Evolutionary conservation across 1,140 invertebrate species (phyloP), one percentile per base, ranked within the genome.

Genomic region (Mylabris phalerata): DNA sequence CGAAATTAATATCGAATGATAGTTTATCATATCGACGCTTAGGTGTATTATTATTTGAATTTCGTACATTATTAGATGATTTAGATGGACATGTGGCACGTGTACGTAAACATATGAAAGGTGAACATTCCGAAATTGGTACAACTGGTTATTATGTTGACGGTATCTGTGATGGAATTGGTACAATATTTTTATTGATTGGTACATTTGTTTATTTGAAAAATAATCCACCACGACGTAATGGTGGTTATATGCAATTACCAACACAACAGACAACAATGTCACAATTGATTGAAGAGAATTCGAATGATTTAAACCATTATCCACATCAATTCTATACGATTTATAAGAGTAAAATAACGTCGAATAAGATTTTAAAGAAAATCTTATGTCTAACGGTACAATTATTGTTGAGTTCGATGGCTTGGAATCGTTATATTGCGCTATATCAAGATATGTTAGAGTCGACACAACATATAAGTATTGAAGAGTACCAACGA

Each of bases 391-490:
- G 85, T 61, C 84, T 89, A 55, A 80, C 80, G 11, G 80, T 84
- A 3, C 87, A 89, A 67, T 75, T 90, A 61, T 65, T 88, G 27
- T 67, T 90, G 1, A 86, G 84, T 48, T 89, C 87, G 4, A 75
- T 83, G 58, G 82, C 83, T 3, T 92, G 89, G 89, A 90, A 92
- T 76, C 80, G 87, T 9, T 90, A 89, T 59, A 89, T 91, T 64
- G 82, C 83, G 47, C 70, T 87, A 1, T 92, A 90, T 68, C 87
- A 90, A 63, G 80, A 87, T 60, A 73, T 90, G 55, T 66, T 91
- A 9, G 88, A 90, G 67, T 19, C 19, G 19, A 78, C 79, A 10
- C 77, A 80, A 9, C 73, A 78, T 50, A 76, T 80, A n/a, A 77
- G 71, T 45, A 62, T 55, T 9, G 67, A 61, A 26, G 79, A 77